Conservation (phyloP, 1,140 invertebrate genomes). For the Gerris buenoi region DNA sequence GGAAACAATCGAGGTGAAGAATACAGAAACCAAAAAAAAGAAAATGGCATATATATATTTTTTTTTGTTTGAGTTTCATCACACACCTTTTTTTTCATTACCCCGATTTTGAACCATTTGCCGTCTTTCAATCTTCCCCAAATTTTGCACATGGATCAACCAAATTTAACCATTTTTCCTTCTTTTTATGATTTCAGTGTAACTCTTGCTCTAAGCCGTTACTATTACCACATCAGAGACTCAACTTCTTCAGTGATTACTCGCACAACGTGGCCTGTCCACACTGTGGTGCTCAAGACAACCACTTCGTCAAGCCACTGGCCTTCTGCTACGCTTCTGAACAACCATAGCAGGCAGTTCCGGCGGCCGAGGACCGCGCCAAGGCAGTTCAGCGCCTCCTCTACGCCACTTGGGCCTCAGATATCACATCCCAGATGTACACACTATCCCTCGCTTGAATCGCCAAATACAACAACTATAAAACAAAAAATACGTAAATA, state of each 20-base stretch:
- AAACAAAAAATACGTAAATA: too few species aligned
- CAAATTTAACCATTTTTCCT: background rate
- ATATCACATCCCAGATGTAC: slow-evolving; percentile 12
- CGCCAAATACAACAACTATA: background rate
- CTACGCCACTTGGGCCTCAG: slow-evolving; percentile 18
- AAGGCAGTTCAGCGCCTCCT: slow-evolving; percentile 19
- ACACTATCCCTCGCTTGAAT: slow-evolving; percentile 15
- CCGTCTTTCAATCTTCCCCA: too few species aligned
- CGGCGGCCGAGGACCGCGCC: slow-evolving; percentile 32
- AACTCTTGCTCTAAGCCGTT: slow-evolving; percentile 75
- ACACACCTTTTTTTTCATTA: slow-evolving; percentile 3
- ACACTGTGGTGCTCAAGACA: slow-evolving; percentile 74
- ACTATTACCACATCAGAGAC: slow-evolving; percentile 66
- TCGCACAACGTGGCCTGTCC: slow-evolving; percentile 81
- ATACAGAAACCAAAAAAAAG: too few species aligned
- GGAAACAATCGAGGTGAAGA: too few species aligned
- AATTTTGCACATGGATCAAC: too few species aligned
- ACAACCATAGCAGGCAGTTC: slow-evolving; percentile 71
- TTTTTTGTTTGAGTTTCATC: slow-evolving; percentile 4
- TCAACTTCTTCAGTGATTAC: slow-evolving; percentile 90
- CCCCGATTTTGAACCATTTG: too few species aligned
- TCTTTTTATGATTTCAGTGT: slow-evolving; percentile 51
- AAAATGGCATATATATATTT: too few species aligned
- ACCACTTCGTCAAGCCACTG: slow-evolving; percentile 85
- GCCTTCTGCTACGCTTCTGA: slow-evolving; percentile 60